Evolutionary conservation across 2,113 vertebrate genomes (phyloP), one percentile per base, ranked within the genome.

Genomic region (Lethenteron camtschaticum): DNA sequence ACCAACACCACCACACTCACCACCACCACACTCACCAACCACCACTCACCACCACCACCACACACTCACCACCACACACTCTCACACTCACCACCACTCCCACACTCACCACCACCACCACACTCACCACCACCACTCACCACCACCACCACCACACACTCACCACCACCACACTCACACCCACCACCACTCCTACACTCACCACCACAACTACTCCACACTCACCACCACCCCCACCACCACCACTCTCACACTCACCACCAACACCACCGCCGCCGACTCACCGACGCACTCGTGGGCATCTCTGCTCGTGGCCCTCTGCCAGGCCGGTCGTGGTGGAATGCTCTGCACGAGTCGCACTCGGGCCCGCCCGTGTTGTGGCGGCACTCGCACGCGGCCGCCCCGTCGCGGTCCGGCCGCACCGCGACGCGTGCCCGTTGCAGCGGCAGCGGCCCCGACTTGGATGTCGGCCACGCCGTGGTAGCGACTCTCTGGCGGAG

Each of bases 231-330:
- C 59, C 59, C 59, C 8, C 59, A 13, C 59, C 59, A 41, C 41
- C 41, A 41, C 59, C 59, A 6, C 59, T 5, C 7, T 2, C 59
- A 8, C 59, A 6, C 59, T 63, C 59, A 13, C 59, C 16, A 13
- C 59, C 59, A 13, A 13, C 59, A 3, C 59, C 59, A 1, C 59
- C 16, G 59, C 59, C 59, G 55, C 12, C 58, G 70, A 91, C 94
- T 92, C 77, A 97, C 94, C 94, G 71, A 97, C 88, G 70, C 94
- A 97, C 79, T 97, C 91, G 84, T 97, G 95, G 80, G 94, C 90
- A 73, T 97, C 94, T 63, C 91, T 79, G 70, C 87, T 88, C 3
- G 90, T 96, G 72, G 94, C 91, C 72, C 94, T 81, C 79, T 94
- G 94, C 94, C 94, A 97, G 72, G 94, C 73, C 94, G 80, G 79